Evolutionary conservation across 2,888 invertebrate genomes (phyloP), one percentile per base, ranked within the genome.

Genomic region (Podotricha telesiphe): DNA sequence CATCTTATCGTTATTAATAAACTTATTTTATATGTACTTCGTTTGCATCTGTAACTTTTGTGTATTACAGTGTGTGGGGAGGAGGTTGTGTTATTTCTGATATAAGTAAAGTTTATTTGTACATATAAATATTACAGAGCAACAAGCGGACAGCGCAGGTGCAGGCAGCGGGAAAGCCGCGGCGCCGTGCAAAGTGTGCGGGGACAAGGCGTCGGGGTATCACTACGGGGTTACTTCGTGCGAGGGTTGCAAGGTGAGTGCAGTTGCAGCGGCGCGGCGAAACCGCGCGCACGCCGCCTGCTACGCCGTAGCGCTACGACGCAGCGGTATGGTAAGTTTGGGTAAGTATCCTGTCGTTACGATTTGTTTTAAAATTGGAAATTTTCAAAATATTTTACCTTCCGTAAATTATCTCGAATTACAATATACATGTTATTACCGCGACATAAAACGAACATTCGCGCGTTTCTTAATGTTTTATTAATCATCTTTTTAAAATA

Each of bases 201-300:
- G 99, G 55, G 99, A 99, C 91, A 97, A 98, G 83, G 97, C 98
- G 42, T 97, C 97, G 34, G 98, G 98, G 62, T 99, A 99, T 91
- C 99, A 99, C 92, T 99, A 99, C 95, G 99, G 99, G 65, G 99
- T 99, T 78, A 99, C 98, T 74, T 98, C 98, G 76, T 99, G 99
- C 91, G 99, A 99, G 91, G 99, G 99, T 77, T 99, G 99, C 93
- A 99, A 99, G 96, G 98, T 98, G 93, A 77, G 61, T 56, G 59
- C 59, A 55, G 73, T 78, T 79, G 73, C 93, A 55, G 28, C 20
- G 19, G 7, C 50, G 42, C 62, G 17, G 34, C 34, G 28, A 40
- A n/a, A n/a, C 28, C 42, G 65, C 55, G 56, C 28, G 61, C 19
- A 40, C 55, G 13, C 34, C 17, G 55, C 11, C 62, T 15, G 42